phyloP scores from a whole-genome alignment of 2,888 invertebrate species.

The Lymantria dispar region DNA sequence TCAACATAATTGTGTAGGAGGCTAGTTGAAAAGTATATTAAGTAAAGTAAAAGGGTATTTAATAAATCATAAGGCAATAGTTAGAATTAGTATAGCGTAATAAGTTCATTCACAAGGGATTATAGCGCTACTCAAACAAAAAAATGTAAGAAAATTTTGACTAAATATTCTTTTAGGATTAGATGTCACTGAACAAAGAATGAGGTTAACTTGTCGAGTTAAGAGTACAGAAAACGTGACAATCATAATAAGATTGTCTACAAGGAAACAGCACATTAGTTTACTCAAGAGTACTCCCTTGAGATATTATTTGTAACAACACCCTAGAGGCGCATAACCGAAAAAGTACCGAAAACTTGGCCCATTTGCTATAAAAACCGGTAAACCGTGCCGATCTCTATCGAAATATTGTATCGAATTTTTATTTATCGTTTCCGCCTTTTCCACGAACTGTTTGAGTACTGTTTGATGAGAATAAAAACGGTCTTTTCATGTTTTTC shows the following conservation, averaged over 20 bases:
- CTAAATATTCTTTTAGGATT: too few relatives aligned
- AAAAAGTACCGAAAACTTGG: conserved; percentile 31
- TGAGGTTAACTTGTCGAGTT: conserved; percentile 1
- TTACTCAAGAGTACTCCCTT: conserved; percentile 9
- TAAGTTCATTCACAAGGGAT: too few relatives aligned
- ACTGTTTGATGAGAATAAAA: conserved; percentile 16
- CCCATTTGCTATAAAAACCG: conserved; percentile 32
- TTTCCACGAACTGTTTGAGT: conserved; percentile 6
- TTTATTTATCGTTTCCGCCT: conserved; percentile 31
- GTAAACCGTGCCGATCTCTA: conserved; percentile 29
- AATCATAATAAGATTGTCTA: conserved; percentile 8
- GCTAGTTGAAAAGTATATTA: too few relatives aligned
- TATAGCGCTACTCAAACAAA: too few relatives aligned
- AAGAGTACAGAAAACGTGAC: conserved; percentile 18
- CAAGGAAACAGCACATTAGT: conserved; percentile 18
- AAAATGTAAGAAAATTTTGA: too few relatives aligned
- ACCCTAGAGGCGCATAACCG: conserved; percentile 20
- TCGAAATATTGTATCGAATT: conserved; percentile 21
- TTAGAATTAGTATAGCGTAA: too few relatives aligned
- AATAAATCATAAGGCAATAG: too few relatives aligned
- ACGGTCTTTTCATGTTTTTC: background rate
- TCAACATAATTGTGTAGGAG: too few relatives aligned
- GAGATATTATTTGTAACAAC: conserved; percentile 27
- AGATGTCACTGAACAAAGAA: too few relatives aligned
- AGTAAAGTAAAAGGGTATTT: too few relatives aligned